Base-by-base conservation (phyloP, 2,888 invertebrate genomes). In the Sabatieria punctata region DNA sequence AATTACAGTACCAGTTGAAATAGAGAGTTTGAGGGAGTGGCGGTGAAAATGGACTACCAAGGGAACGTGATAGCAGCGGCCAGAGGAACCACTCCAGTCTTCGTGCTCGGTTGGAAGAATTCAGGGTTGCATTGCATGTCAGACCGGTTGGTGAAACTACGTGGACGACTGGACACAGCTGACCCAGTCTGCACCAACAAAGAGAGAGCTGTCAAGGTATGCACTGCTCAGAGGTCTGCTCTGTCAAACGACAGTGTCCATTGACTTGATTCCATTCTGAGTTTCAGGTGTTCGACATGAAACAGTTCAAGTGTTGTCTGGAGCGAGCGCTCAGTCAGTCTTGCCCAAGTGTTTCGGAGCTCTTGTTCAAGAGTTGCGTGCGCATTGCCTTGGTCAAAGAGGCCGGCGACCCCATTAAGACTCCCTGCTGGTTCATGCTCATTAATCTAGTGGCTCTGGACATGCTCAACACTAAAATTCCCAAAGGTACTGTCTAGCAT, bases 371-470 rank as follows among this genome's bases (percentile, higher is more conserved):
- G 67, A 89, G 89, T 69, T 76, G 93, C 54, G 84, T 86, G 67
- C 80, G 85, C 55, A 78, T 95, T 54, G 82, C 84, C 55, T 88
- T 95, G 71, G 88, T 89, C 53, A 84, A 85, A 71, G 80, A 84
- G 44, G 85, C 85, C 65, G 74, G 75, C 45, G 85, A 89, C 63
- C 75, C 89, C 53, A 75, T 91, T 55, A 84, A 88, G 66, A 91
- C 89, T 66, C 93, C 93, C 50, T 85, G 91, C 59, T 95, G 95
- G 95, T 82, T 93, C 58, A 78, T 91, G 64, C 79, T 95, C 69
- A 82, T 95, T 67, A 95, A 95, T 68, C 82, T 95, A 52, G 85
- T 88, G 55, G 95, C 95, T 59, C 79, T 95, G 76, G 89, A 93
- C 65, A 86, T 89, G 84, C 77, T 95, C 24, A 56, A 57, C n/a